Evolutionary conservation across 2,888 invertebrate species (phyloP).

Genomic region (Sesia apiformis): DNA sequence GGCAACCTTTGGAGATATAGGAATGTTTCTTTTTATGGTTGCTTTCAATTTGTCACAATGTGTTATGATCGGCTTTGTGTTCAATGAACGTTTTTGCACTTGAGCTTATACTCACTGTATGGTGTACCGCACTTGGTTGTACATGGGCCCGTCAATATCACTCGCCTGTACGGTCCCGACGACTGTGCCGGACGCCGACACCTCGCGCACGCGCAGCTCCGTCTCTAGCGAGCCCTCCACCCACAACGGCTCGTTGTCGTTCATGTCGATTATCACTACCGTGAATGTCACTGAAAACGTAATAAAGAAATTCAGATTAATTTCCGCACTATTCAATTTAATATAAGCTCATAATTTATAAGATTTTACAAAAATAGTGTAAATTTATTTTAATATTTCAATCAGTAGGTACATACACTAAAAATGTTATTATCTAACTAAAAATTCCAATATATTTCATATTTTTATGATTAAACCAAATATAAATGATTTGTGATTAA

Average conservation of each 20-base stretch:
- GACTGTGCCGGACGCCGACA: constrained; percentile 49
- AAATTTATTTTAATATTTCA: background rate
- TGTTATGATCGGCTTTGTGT: no score
- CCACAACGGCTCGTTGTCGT: constrained; percentile 78
- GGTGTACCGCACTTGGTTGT: constrained; percentile 72
- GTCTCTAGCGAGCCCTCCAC: constrained; percentile 46
- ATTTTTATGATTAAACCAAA: no score
- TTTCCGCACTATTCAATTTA: no score
- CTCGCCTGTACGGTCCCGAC: constrained; percentile 76
- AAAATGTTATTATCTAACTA: no score
- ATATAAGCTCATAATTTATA: background rate
- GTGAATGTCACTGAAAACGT: constrained; percentile 63
- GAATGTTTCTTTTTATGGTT: no score
- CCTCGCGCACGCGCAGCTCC: constrained; percentile 66
- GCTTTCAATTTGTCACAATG: no score
- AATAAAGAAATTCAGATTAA: no score
- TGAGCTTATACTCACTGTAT: constrained; percentile 67
- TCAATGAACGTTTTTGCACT: constrained; percentile 1
- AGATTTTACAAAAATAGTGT: background rate
- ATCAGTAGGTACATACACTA: background rate
- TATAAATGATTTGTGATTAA: no score
- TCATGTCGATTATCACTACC: constrained; percentile 75
- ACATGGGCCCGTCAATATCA: constrained; percentile 76
- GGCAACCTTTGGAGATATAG: no score
- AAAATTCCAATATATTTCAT: no score